Conservation (phyloP, 2,113 vertebrate genomes). For the Percina caprodes region DNA sequence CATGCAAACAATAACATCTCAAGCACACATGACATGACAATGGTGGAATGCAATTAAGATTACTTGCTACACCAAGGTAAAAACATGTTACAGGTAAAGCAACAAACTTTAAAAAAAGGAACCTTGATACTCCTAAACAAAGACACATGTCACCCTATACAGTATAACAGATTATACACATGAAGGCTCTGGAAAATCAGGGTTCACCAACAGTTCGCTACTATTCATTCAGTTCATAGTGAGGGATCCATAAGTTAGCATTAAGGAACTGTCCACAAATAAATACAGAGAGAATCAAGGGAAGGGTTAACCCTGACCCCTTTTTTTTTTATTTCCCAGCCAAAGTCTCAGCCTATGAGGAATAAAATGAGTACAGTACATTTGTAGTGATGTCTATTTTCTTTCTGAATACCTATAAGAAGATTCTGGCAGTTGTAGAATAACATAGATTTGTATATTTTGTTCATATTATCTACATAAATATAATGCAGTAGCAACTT, state of each 20-base stretch:
- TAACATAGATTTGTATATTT: neutral
- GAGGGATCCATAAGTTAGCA: neutral
- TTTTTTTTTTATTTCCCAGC: too few relatives aligned
- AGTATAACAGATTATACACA: constrained; percentile 8
- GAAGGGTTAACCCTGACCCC: neutral
- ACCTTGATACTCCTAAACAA: neutral
- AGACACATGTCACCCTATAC: neutral
- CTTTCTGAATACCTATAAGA: constrained; percentile 5
- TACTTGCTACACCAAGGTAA: constrained; percentile 21
- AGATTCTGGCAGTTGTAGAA: constrained; percentile 22
- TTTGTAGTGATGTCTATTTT: neutral
- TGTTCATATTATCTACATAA: neutral
- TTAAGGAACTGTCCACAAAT: neutral
- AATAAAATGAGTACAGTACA: constrained; percentile 3
- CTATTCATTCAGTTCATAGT: neutral
- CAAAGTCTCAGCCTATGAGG: neutral
- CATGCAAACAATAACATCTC: neutral
- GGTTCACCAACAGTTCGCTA: neutral
- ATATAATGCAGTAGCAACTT: constrained; percentile 19
- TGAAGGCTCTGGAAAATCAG: neutral
- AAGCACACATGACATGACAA: neutral
- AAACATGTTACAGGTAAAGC: neutral
- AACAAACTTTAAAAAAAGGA: neutral
- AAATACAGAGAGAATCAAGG: neutral
- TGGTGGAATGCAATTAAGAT: neutral